These are phyloP conservation scores for Papilio demoleus DNA, from an alignment of 2,888 invertebrate genomes.

Conservation along the genomic window DNA sequence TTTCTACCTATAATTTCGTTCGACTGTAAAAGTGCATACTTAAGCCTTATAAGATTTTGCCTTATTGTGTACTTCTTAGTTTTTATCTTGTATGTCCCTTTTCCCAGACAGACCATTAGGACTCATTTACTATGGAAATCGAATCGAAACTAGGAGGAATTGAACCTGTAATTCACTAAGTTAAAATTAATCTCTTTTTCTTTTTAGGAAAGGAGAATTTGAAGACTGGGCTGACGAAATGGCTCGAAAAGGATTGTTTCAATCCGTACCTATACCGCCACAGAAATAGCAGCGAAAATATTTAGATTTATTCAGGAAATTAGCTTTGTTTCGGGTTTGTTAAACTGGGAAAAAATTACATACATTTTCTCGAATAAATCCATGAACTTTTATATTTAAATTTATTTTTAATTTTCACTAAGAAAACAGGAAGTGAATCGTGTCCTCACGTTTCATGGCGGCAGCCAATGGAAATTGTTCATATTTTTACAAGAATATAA, in stretches of 20 bases:
- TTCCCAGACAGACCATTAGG: too few species aligned
- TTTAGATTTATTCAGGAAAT: neutral
- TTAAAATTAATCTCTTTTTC: slow-evolving; percentile 15
- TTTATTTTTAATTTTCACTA: slow-evolving; percentile 40
- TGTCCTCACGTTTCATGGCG: slow-evolving; percentile 74
- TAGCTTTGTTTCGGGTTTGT: neutral
- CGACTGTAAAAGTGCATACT: too few species aligned
- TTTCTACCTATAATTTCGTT: too few species aligned
- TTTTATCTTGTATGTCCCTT: too few species aligned
- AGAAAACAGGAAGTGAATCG: slow-evolving; percentile 76
- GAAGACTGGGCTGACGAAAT: slow-evolving; percentile 76
- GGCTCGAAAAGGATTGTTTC: slow-evolving; percentile 77
- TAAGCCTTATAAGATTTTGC: too few species aligned
- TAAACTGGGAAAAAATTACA: neutral
- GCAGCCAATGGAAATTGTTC: slow-evolving; percentile 66
- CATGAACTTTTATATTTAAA: slow-evolving; percentile 33
- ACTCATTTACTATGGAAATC: too few species aligned
- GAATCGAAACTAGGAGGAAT: too few species aligned
- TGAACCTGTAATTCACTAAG: neutral
- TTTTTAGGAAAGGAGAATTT: slow-evolving; percentile 65
- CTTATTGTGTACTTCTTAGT: too few species aligned
- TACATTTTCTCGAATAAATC: slow-evolving; percentile 18
- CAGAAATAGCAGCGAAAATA: slow-evolving; percentile 5
- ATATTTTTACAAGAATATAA: slow-evolving; percentile 67
- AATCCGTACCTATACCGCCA: slow-evolving; percentile 60